Evolutionary conservation across 2,113 vertebrate species (phyloP), one percentile per base, ranked within the genome.

Genomic region (Melozone crissalis): DNA sequence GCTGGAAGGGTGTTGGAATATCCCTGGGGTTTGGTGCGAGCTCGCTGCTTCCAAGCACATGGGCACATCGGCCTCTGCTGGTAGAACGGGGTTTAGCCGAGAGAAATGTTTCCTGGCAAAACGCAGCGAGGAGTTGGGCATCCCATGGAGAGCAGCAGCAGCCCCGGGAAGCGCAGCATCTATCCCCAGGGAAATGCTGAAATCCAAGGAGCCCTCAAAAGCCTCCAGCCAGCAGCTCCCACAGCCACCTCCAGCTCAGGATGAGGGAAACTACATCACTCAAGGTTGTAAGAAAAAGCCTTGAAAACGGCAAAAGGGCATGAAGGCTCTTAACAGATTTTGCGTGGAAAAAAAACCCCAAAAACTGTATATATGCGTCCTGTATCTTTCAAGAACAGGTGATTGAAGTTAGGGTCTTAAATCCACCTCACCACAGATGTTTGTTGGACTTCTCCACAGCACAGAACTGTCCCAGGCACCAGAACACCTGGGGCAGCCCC

Each of bases 11-110:
- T 49, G 58, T 73, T 16, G 2, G 7, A 0, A 0, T 0, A 4
- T 14, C 44, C n/a, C 0, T 8, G 27, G 24, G 58, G 44, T 62
- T 95, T 86, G 5, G n/a, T 9, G 23, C 2, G 44, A 89, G 52
- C 61, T 41, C 4, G 0, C n/a, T 72, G 68, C 65, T 78, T 54
- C 61, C 95, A 95, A 94, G 81, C 4, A 15, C 93, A 81, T 81
- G 95, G 88, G 18, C 75, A 96, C 73, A 72, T 74, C 82, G 96
- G 90, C 97, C 96, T 91, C 96, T 97, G 84, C 96, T 96, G 97
- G 96, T 3, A 22, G 76, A 73, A 81, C 0, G 14, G 16, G 30
- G 78, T 63, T 94, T 82, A 87, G 82, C 43, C 30, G 8, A 23
- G 63, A 41, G 46, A 68, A 84, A 21, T 30, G 11, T 33, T 71